phyloP scores from a whole-genome alignment of 1,140 invertebrate genomes.

The Leptopilina boulardi region DNA sequence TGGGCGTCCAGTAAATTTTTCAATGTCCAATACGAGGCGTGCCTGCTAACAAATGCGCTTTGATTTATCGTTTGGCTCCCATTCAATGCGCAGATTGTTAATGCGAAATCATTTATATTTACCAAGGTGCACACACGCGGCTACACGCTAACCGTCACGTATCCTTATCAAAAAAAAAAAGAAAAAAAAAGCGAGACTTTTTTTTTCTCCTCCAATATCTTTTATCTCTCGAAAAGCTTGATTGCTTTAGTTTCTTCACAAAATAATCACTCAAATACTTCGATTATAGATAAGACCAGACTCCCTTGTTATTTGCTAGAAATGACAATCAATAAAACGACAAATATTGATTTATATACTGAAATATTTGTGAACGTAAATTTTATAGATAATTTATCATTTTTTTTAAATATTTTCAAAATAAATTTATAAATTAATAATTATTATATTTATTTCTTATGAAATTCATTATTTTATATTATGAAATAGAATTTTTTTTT shows the following conservation, averaged over 20 bases:
- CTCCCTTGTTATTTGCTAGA: not conserved
- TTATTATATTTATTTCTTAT: too few relatives aligned
- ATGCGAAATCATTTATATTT: conserved; percentile 50
- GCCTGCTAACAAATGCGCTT: conserved; percentile 58
- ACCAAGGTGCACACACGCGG: conserved; percentile 13
- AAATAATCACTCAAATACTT: conserved; percentile 19
- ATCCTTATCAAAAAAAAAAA: conserved; percentile 16
- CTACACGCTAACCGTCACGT: conserved; percentile 26
- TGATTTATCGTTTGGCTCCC: conserved; percentile 57
- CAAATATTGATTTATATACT: not conserved
- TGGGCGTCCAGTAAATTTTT: conserved; percentile 57
- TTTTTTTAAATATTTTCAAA: too few relatives aligned
- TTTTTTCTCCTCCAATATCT: not conserved
- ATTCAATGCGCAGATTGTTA: conserved; percentile 57
- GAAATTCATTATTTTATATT: too few relatives aligned
- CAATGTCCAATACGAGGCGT: conserved; percentile 51
- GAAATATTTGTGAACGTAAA: not conserved
- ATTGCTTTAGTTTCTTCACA: not conserved
- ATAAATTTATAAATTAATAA: too few relatives aligned
- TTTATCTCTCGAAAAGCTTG: conserved; percentile 12
- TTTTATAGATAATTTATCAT: too few relatives aligned
- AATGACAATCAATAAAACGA: not conserved
- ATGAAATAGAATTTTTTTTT: too few relatives aligned
- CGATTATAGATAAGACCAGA: not conserved
- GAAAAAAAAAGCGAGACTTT: not conserved